Evolutionary conservation across 2,113 vertebrate genomes (phyloP).

Genomic region (Clarias gariepinus): DNA sequence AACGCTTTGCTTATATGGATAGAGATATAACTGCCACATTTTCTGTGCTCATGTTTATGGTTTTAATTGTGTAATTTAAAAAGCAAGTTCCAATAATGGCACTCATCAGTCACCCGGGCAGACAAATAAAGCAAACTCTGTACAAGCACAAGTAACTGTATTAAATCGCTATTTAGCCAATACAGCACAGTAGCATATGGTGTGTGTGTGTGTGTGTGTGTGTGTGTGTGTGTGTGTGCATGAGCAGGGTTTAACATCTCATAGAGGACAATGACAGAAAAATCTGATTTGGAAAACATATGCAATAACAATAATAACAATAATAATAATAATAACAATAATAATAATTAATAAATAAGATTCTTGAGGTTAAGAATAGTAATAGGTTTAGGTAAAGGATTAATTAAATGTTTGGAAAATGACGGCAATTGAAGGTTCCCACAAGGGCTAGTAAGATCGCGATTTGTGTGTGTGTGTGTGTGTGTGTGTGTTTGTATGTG

Average conservation of each 20-base stretch:
- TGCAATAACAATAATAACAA: neutral
- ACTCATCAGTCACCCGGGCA: neutral
- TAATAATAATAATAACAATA: neutral
- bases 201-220: slow-evolving; percentile 36
- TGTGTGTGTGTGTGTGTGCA: slow-evolving; percentile 51
- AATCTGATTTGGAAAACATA: neutral
- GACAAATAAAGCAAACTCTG: neutral
- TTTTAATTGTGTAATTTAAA: neutral
- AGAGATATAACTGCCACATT: neutral
- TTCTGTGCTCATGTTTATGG: neutral
- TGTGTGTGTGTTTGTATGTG: slow-evolving; percentile 20
- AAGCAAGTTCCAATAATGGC: slow-evolving; percentile 21
- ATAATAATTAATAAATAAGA: too few relatives aligned
- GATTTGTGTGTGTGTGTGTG: neutral
- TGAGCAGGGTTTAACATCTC: neutral
- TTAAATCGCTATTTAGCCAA: slow-evolving; percentile 28
- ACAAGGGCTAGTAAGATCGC: neutral
- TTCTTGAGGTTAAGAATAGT: neutral
- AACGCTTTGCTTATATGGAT: neutral
- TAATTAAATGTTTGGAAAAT: neutral
- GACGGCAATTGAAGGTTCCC: neutral
- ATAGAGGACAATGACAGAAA: neutral
- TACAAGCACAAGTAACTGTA: slow-evolving; percentile 11
- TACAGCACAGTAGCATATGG: slow-evolving; percentile 30
- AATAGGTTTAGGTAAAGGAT: neutral